These are phyloP conservation scores for Bergia sp. DNA, from an alignment of 92 coral and sea anemone species.

Conservation along the genomic window DNA sequence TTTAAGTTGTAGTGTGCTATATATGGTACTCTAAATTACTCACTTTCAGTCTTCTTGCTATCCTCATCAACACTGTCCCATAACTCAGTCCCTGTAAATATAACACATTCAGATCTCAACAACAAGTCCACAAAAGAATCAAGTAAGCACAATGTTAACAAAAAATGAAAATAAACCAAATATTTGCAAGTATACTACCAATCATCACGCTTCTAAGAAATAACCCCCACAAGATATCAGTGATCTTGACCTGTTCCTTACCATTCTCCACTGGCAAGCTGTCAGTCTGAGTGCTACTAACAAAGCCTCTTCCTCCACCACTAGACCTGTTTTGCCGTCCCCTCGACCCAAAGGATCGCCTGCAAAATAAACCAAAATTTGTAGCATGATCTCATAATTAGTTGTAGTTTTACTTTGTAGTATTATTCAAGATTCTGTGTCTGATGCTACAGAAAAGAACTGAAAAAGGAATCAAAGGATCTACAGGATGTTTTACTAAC, in stretches of 20 bases:
- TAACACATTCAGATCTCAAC: neutral
- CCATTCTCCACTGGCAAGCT: constrained; percentile 32
- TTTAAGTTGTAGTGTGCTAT: too few relatives aligned
- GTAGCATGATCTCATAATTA: neutral
- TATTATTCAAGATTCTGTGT: neutral
- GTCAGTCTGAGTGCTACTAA: constrained; percentile 24
- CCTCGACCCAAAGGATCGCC: constrained; percentile 79
- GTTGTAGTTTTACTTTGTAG: neutral
- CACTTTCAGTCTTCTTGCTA: constrained; percentile 64
- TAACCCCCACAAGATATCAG: neutral
- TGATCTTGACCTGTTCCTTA: constrained; percentile 1
- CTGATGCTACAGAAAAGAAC: neutral
- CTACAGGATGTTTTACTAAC: too few relatives aligned
- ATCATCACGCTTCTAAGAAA: too few relatives aligned
- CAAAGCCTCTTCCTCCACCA: constrained; percentile 61
- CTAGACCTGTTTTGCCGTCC: constrained; percentile 74
- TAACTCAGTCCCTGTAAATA: constrained; percentile 68
- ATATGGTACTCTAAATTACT: neutral
- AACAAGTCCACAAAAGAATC: neutral
- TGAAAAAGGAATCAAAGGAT: too few relatives aligned
- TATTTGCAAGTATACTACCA: too few relatives aligned
- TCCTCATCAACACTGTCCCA: constrained; percentile 70
- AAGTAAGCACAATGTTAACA: too few relatives aligned
- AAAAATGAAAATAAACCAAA: too few relatives aligned
- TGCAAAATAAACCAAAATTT: constrained; percentile 19